phyloP scores from a whole-genome alignment of 2,113 vertebrate genomes.

The Brachypteracias leptosomus region DNA sequence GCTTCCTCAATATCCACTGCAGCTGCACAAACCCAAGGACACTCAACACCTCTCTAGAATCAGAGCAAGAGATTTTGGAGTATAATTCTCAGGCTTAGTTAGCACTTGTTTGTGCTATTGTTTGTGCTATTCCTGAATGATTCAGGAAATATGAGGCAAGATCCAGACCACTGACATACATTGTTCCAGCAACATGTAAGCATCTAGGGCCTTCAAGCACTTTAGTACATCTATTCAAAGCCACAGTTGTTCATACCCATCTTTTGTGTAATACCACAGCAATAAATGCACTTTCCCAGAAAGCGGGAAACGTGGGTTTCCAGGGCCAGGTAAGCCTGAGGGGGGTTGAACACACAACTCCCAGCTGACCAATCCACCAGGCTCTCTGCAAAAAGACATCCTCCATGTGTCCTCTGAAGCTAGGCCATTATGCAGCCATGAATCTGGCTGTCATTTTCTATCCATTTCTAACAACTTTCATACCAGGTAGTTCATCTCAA shows the following conservation, averaged over 20 bases:
- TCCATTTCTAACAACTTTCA: background rate
- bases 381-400: background rate
- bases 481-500: background rate
- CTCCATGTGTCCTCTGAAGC: background rate
- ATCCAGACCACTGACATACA: background rate
- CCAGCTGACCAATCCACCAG: background rate
- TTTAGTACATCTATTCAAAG: background rate
- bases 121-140: background rate
- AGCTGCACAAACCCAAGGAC: background rate
- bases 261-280: background rate
- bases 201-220: background rate
- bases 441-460: background rate
- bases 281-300: background rate
- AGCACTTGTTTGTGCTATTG: background rate
- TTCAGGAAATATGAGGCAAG: background rate
- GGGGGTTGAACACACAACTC: background rate
- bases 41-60: background rate
- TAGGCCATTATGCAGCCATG: background rate
- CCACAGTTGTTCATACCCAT: background rate
- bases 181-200: background rate
- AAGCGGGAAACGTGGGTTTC: background rate
- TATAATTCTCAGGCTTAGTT: background rate
- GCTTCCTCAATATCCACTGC: background rate
- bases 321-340: fast-evolving
- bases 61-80: background rate